Evolutionary conservation across 2,888 invertebrate genomes (phyloP).

Genomic region (Tinea semifulvella): DNA sequence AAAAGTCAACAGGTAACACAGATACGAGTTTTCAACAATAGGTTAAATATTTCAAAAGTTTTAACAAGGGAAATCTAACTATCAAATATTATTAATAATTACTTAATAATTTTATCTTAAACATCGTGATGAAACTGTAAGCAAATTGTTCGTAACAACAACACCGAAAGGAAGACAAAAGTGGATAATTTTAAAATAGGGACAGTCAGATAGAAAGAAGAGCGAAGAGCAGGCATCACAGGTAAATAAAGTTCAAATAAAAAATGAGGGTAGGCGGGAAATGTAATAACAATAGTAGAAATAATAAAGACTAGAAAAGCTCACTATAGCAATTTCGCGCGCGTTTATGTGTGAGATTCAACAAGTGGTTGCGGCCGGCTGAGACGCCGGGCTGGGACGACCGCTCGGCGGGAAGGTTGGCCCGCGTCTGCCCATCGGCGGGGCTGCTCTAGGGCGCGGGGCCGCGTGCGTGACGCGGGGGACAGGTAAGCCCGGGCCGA

Average conservation of each 20-base stretch:
- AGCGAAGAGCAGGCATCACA: conserved; percentile 56
- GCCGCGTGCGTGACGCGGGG: conserved; percentile 39
- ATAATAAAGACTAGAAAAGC: conserved; percentile 7
- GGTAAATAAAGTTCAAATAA: conserved; percentile 27
- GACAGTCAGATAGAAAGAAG: conserved; percentile 34
- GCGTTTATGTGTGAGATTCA: conserved; percentile 35
- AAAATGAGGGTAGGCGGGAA: conserved; percentile 16
- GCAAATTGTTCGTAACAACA: conserved; percentile 46
- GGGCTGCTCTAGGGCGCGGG: conserved; percentile 23
- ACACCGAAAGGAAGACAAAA: conserved; percentile 47
- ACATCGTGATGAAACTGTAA: conserved; percentile 29
- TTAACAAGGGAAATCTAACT: conserved; percentile 35
- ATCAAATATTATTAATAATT: background rate
- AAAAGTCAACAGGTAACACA: conserved; percentile 65
- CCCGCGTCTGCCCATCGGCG: conserved; percentile 49
- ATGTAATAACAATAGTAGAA: conserved; percentile 19
- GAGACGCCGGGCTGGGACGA: conserved; percentile 25
- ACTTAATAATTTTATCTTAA: too few species aligned
- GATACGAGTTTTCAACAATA: conserved; percentile 58
- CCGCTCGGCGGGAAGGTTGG: conserved; percentile 57
- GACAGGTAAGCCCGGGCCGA: conserved; percentile 59
- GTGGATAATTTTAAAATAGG: conserved; percentile 25
- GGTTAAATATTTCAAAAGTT: conserved; percentile 60
- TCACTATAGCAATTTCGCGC: conserved; percentile 1
- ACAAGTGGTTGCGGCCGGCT: conserved; percentile 47